Conservation (phyloP, 2,113 vertebrate species). For the Nibea albiflora region DNA sequence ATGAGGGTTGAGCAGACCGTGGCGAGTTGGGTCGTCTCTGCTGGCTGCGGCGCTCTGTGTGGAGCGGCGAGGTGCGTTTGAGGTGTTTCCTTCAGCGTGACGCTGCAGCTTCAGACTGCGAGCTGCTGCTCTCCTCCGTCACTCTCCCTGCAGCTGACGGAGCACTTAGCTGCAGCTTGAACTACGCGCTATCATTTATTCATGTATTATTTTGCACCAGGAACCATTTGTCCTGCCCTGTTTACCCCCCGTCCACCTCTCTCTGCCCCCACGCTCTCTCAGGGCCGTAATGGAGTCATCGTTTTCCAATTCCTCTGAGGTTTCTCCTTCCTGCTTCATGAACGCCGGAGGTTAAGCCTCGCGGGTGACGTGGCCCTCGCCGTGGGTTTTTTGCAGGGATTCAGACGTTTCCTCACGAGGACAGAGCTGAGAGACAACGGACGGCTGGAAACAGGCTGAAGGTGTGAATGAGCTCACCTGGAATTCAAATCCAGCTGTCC, state of each 20-base stretch:
- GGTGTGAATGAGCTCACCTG: neutral
- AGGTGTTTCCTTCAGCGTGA: neutral
- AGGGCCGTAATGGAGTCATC: constrained; percentile 42
- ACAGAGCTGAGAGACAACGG: constrained; percentile 12
- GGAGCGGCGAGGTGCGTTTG: neutral
- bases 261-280: constrained; percentile 1
- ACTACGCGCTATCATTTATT: constrained; percentile 75
- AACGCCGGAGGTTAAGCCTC: neutral
- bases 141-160: constrained; percentile 44
- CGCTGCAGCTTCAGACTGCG: constrained; percentile 25
- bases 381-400: neutral
- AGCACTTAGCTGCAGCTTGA: constrained; percentile 62
- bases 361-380: constrained; percentile 3
- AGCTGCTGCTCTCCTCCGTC: neutral
- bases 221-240: constrained; percentile 57
- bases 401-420: neutral
- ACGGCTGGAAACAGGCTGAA: neutral
- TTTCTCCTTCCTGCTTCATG: constrained; percentile 21
- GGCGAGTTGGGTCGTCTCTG: too few relatives aligned
- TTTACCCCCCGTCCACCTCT: neutral
- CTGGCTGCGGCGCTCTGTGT: neutral
- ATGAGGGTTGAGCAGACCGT: too few relatives aligned
- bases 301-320: constrained; percentile 10
- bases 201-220: constrained; percentile 68
- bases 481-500: neutral